Base-by-base conservation (phyloP, 2,888 invertebrate species). In the Odontocerum albicorne region DNA sequence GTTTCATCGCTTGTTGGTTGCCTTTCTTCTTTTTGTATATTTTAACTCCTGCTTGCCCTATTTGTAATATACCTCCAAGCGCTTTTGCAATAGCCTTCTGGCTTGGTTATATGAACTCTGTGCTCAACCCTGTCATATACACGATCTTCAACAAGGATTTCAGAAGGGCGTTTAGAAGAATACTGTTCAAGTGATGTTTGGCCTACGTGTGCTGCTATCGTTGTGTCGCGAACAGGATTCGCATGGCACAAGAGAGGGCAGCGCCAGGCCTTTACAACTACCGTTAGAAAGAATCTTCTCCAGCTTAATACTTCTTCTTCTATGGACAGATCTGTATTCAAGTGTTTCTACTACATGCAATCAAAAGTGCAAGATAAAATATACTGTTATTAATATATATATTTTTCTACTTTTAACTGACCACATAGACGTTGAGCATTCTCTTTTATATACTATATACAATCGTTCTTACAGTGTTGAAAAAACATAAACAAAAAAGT, bases 71-170 rank as follows among this genome's bases (percentile, higher is more conserved):
- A 66, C 92, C 93, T 1, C 83, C 82, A 10, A 86, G 88, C 65
- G 92, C 91, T 38, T 96, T 96, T 68, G 90, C 92, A 53, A 87
- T 94, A 63, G 96, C 94, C 31, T 96, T 96, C 75, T 96, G 96
- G 96, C 78, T 96, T 62, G 96, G 96, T 35, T 97, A 96, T 71
- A 94, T 95, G 60, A 99, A 99, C 77, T 95, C 95, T 36, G 94
- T 94, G 49, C 93, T 96, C 78, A 96, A 97, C 75, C 96, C 96
- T 27, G 93, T 96, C 68, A 96, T 96, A 70, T 97, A 97, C 79
- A 95, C 96, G 60, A 98, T 98, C 69, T 98, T 98, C 77, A 96
- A 96, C 77, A 92, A 96, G 81, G 96, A 97, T 81, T 97, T 97
- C 77, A 85, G 96, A 64, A 84, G 93, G 67, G 96, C 96, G 60